Conservation (phyloP, 2,888 invertebrate genomes). For the Drosophila merina region DNA sequence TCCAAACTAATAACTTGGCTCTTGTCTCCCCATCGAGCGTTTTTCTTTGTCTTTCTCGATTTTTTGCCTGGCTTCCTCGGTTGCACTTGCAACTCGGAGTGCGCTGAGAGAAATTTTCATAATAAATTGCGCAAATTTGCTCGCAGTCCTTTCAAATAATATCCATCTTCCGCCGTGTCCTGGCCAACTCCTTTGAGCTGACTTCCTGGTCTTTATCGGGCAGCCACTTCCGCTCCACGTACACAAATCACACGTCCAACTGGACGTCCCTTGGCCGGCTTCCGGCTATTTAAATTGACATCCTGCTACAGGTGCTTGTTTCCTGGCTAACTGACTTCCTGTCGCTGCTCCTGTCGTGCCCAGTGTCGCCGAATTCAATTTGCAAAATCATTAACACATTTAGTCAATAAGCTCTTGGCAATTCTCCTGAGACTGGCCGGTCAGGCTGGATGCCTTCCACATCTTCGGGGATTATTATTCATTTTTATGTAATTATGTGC, state of each 20-base stretch:
- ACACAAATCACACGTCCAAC: constrained; percentile 53
- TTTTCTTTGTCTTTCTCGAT: background rate
- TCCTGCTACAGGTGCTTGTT: constrained; percentile 66
- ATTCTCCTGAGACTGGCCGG: constrained; percentile 47
- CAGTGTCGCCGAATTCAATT: constrained; percentile 62
- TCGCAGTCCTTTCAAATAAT: background rate
- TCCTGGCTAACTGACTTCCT: constrained; percentile 39
- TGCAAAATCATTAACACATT: constrained; percentile 73
- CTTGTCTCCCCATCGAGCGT: constrained; percentile 16
- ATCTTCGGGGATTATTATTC: constrained; percentile 70
- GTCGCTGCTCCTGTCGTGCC: constrained; percentile 1
- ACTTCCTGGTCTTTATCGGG: constrained; percentile 67
- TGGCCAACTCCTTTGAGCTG: constrained; percentile 36
- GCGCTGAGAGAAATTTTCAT: constrained; percentile 1
- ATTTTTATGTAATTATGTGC: constrained; percentile 74
- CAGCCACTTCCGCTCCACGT: constrained; percentile 59
- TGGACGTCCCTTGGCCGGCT: constrained; percentile 45
- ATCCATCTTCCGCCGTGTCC: constrained; percentile 4
- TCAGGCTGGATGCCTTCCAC: constrained; percentile 15
- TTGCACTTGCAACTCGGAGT: constrained; percentile 19
- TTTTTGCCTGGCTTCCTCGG: background rate
- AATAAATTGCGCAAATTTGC: too few relatives aligned
- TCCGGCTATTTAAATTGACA: constrained; percentile 68
- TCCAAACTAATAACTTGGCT: constrained; percentile 68
- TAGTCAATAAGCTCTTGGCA: constrained; percentile 70